Conservation (phyloP, 2,113 vertebrate species). For the Dipodomys ordii region DNA sequence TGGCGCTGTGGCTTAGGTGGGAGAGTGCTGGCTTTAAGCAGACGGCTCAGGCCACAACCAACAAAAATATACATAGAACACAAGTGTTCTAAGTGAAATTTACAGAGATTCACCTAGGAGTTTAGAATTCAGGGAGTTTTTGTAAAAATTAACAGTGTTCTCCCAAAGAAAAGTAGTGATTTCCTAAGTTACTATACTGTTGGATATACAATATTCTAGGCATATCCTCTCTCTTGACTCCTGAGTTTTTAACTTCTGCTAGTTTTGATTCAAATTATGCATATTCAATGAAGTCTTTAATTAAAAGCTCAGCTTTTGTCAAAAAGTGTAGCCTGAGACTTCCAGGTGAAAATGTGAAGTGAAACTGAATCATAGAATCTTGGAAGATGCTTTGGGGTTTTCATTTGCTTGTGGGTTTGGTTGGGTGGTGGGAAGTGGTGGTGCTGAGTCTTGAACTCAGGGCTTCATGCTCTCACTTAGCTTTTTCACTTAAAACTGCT, state of each 20-base stretch:
- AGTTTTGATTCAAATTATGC: neutral
- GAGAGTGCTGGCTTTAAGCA: no score
- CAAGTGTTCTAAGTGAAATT: neutral
- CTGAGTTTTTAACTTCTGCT: neutral
- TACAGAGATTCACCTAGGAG: neutral
- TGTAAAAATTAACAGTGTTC: neutral
- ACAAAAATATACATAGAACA: no score
- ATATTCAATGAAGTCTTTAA: slow-evolving; percentile 7
- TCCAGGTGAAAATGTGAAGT: neutral
- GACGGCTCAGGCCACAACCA: no score
- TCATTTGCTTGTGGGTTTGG: no score
- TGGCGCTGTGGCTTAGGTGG: no score
- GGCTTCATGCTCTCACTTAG: no score
- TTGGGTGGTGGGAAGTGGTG: no score
- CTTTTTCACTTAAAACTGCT: no score
- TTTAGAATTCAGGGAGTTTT: neutral
- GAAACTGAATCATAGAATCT: neutral
- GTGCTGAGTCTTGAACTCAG: no score
- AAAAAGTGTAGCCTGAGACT: neutral
- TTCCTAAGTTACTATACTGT: neutral
- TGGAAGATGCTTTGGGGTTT: neutral
- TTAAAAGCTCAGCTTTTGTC: slow-evolving; percentile 45
- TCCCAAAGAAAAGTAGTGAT: neutral
- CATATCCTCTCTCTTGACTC: neutral
- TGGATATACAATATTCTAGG: neutral